Conservation (phyloP, 2,797 vertebrate species). For the Myoxocephalus aenaeus region DNA sequence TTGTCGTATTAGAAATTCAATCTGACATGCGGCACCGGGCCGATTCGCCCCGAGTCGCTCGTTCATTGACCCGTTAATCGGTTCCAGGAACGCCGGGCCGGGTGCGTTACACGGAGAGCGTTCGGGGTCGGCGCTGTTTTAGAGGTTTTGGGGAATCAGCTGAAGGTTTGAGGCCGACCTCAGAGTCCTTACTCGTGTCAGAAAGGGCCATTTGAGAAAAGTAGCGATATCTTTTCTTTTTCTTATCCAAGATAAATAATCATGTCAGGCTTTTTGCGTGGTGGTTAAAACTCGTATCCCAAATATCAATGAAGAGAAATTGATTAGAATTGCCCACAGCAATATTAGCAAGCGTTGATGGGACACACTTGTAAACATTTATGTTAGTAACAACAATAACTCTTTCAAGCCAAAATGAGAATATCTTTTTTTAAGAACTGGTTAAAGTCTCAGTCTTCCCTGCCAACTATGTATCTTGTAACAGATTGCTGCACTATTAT, state of each 20-base stretch:
- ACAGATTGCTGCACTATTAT: too few relatives aligned
- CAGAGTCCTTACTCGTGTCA: neutral
- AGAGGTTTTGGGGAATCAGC: conserved; percentile 4
- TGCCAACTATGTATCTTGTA: too few relatives aligned
- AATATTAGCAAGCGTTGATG: neutral
- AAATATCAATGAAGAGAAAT: neutral
- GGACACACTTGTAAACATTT: too few relatives aligned
- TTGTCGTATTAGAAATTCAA: conserved; percentile 49
- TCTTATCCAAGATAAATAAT: neutral
- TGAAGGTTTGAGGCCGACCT: neutral
- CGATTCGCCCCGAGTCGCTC: conserved; percentile 15
- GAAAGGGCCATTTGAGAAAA: neutral
- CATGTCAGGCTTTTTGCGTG: too few relatives aligned
- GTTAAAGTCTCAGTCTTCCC: too few relatives aligned
- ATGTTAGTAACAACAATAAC: too few relatives aligned
- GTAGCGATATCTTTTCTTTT: neutral
- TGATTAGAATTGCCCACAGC: neutral
- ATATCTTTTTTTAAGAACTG: too few relatives aligned
- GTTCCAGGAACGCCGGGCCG: conserved; percentile 26
- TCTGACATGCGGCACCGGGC: conserved; percentile 27
- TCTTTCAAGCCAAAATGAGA: too few relatives aligned
- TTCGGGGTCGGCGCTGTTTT: neutral
- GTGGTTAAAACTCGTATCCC: neutral
- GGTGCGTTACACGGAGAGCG: neutral
- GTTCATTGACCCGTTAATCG: conserved; percentile 47